Conservation (phyloP, 2,797 vertebrate genomes). For the Lepilemur ruficaudatus region DNA sequence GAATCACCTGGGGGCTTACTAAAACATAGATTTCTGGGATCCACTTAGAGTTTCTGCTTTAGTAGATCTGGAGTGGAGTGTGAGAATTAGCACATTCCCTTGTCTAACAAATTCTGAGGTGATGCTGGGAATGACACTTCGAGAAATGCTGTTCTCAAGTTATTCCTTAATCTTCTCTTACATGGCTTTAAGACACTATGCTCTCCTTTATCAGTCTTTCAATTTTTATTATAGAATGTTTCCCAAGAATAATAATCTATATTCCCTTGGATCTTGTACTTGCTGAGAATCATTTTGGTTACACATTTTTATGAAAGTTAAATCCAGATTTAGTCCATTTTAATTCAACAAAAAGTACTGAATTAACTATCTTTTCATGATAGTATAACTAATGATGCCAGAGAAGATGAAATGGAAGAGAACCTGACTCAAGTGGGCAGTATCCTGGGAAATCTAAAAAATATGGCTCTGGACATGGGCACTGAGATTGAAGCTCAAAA, state of each 20-base stretch:
- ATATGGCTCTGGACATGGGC: slow-evolving; percentile 96
- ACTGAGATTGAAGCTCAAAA: slow-evolving; percentile 96
- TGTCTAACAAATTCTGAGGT: background rate
- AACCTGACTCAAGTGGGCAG: slow-evolving; percentile 93
- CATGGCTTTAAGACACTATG: background rate
- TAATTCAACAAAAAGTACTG: slow-evolving; percentile 28
- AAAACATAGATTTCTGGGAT: background rate
- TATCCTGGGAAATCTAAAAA: slow-evolving; percentile 95
- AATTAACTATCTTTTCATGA: slow-evolving; percentile 51
- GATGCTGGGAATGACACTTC: background rate
- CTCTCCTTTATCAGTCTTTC: background rate
- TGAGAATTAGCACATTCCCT: background rate
- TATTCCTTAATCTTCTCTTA: background rate
- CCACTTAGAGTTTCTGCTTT: background rate
- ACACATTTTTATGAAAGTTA: slow-evolving; percentile 46
- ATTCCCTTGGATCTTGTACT: background rate
- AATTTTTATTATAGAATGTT: background rate
- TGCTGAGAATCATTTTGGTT: slow-evolving; percentile 32
- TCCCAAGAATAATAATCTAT: background rate
- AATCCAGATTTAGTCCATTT: slow-evolving; percentile 19
- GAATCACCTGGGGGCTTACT: background rate
- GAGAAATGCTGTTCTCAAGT: background rate
- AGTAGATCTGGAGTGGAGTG: background rate
- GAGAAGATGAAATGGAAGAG: slow-evolving; percentile 99
- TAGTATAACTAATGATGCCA: slow-evolving; percentile 95